Evolutionary conservation across 2,888 invertebrate genomes (phyloP).

Genomic region (Sylvicola fuscatus): DNA sequence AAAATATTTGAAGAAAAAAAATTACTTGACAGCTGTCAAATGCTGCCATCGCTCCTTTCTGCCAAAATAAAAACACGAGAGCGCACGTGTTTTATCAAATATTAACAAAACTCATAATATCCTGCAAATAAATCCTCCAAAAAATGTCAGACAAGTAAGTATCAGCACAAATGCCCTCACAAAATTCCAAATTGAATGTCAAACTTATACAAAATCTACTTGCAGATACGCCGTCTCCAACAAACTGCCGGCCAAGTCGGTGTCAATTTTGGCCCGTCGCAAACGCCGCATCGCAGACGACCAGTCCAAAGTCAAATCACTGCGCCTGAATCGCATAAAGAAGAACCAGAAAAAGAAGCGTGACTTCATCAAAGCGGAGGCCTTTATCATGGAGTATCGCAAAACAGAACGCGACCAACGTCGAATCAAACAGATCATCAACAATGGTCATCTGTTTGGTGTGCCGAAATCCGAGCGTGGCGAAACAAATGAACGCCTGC

Average conservation of each 20-base stretch:
- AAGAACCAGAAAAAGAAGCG: constrained; percentile 15
- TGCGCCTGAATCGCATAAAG: constrained; percentile 15
- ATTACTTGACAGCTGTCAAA: too few species aligned
- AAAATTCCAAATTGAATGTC: not conserved
- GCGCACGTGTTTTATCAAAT: too few species aligned
- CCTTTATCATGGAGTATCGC: constrained; percentile 20
- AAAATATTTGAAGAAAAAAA: too few species aligned
- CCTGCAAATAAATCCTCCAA: too few species aligned
- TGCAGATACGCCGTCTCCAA: constrained; percentile 23
- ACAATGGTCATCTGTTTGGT: constrained; percentile 7
- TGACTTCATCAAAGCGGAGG: constrained; percentile 22
- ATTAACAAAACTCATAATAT: too few species aligned
- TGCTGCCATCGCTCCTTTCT: too few species aligned
- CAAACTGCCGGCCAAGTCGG: constrained; percentile 24
- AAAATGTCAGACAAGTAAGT: too few species aligned
- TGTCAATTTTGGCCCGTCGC: constrained; percentile 23
- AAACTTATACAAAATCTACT: not conserved
- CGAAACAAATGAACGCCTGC: constrained; percentile 14
- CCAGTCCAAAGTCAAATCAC: constrained; percentile 17
- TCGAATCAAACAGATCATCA: not conserved
- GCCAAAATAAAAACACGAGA: too few species aligned
- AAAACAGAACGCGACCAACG: constrained; percentile 17
- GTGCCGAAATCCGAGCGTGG: constrained; percentile 13
- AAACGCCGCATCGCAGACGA: constrained; percentile 21
- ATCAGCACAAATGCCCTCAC: too few species aligned